Conservation (phyloP, 2,113 vertebrate genomes). For the Misgurnus mizolepis region DNA sequence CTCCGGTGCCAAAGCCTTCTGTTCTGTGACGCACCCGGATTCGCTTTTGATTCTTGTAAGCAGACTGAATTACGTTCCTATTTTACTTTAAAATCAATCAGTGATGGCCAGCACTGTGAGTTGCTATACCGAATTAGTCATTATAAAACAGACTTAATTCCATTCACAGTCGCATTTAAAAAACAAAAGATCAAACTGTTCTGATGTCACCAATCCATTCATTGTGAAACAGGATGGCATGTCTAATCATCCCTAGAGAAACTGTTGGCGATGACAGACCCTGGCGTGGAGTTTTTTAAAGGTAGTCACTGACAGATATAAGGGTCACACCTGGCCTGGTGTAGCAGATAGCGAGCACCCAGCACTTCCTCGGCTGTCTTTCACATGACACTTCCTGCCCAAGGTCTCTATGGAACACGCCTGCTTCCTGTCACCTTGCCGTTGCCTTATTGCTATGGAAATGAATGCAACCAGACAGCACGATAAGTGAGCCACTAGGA, state of each 20-base stretch:
- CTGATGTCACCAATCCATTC: background rate
- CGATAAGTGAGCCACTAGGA: slow-evolving; percentile 20
- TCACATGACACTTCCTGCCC: slow-evolving; percentile 46
- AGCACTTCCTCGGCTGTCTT: slow-evolving; percentile 53
- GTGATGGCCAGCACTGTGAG: background rate
- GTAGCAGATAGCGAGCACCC: slow-evolving; percentile 36
- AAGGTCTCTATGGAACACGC: slow-evolving; percentile 43
- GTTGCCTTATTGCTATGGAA: slow-evolving; percentile 38
- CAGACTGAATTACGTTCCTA: slow-evolving; percentile 8
- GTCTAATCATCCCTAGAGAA: slow-evolving; percentile 44
- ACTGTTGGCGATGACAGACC: slow-evolving; percentile 26
- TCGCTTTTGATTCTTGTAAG: background rate
- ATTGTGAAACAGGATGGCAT: slow-evolving; percentile 45
- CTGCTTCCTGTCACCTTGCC: slow-evolving; percentile 59
- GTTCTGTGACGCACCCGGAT: slow-evolving; percentile 6
- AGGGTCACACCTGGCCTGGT: slow-evolving; percentile 51
- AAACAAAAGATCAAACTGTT: background rate
- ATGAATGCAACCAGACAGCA: slow-evolving; percentile 24
- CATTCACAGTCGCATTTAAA: slow-evolving; percentile 26
- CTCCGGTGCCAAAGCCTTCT: slow-evolving; percentile 16
- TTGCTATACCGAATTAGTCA: background rate
- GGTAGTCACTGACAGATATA: slow-evolving; percentile 58
- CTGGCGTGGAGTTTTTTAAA: slow-evolving; percentile 41
- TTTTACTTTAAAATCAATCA: slow-evolving; percentile 13
- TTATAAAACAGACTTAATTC: slow-evolving; percentile 15